phyloP scores from a whole-genome alignment of 2,113 vertebrate genomes.

The Ictalurus punctatus region DNA sequence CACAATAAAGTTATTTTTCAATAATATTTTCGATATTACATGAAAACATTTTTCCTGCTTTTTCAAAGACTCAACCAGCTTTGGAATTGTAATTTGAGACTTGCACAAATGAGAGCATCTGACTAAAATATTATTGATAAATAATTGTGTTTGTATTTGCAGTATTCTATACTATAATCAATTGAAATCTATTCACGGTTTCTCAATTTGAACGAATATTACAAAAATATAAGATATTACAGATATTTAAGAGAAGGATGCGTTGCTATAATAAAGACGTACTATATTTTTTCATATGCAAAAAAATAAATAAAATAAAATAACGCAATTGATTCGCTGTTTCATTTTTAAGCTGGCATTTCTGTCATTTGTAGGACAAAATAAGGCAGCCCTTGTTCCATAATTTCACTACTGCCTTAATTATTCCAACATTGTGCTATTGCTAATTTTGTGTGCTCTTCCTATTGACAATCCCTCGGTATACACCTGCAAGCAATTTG shows the following conservation, averaged over 20 bases:
- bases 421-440: conserved; percentile 92
- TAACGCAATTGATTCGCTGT: conserved; percentile 36
- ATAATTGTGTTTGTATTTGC: background rate
- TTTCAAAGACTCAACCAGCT: background rate
- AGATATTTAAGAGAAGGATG: background rate
- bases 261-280: background rate
- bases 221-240: background rate
- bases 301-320: background rate
- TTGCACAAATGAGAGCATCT: background rate
- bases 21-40: background rate
- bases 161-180: background rate
- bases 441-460: conserved; percentile 92
- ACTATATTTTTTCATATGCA: background rate
- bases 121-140: background rate
- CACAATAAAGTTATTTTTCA: background rate
- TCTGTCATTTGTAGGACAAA: conserved; percentile 62
- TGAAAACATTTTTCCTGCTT: background rate
- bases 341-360: conserved; percentile 62
- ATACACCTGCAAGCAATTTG: conserved; percentile 99
- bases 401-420: conserved; percentile 88
- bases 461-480: conserved; percentile 90
- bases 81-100: background rate
- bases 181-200: background rate
- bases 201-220: background rate
- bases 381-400: conserved; percentile 83